Evolutionary conservation across 2,113 vertebrate genomes (phyloP).

Genomic region (Ciconia stormi): DNA sequence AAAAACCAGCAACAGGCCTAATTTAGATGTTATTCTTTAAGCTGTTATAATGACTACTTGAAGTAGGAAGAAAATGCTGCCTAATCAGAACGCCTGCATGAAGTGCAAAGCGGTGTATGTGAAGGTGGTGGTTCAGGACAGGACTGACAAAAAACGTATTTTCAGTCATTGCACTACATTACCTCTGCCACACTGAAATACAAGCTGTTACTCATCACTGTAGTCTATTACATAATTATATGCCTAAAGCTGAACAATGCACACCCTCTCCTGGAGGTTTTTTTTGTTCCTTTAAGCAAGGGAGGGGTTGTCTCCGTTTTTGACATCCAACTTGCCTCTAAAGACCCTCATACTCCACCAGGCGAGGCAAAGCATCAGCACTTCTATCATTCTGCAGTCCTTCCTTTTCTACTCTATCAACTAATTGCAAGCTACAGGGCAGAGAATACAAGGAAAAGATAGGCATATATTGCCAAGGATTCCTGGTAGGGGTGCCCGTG

Average conservation of each 20-base stretch:
- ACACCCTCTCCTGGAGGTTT: not conserved
- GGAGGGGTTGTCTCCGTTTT: not conserved
- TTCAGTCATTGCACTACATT: not conserved
- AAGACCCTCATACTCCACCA: not conserved
- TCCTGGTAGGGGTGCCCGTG: slow-evolving; percentile 69
- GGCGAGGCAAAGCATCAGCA: not conserved
- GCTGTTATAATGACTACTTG: not conserved
- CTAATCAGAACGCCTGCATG: not conserved
- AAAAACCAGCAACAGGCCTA: not conserved
- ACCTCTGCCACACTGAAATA: not conserved
- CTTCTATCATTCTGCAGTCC: slow-evolving; percentile 50
- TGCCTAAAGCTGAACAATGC: not conserved
- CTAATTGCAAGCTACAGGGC: slow-evolving; percentile 68
- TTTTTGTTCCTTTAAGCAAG: not conserved
- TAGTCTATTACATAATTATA: not conserved
- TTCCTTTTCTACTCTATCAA: slow-evolving; percentile 49
- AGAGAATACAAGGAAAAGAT: slow-evolving; percentile 36
- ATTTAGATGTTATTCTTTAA: not conserved
- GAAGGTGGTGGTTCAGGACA: not conserved
- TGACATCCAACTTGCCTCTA: slow-evolving; percentile 5
- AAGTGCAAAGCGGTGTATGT: not conserved
- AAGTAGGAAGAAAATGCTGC: not conserved
- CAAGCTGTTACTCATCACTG: not conserved
- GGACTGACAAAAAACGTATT: not conserved
- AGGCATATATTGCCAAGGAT: slow-evolving; percentile 57